Base-by-base conservation (phyloP, 2,888 invertebrate species). In the Rhaphigaster nebulosa region DNA sequence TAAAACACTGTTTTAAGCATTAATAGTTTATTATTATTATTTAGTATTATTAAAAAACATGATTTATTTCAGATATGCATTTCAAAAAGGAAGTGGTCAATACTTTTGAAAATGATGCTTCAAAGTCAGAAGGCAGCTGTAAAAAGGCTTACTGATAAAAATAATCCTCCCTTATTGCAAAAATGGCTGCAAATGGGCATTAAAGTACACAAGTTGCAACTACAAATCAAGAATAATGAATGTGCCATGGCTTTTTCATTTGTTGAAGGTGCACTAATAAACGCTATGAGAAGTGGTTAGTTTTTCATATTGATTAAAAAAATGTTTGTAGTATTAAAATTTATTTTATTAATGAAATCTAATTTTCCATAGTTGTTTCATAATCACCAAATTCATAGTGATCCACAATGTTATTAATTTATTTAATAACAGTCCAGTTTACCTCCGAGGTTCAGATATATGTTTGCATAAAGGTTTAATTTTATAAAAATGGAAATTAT, bases 251-350 rank as follows among this genome's bases (percentile, higher is more conserved):
- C 97, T 0, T 99, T 99, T 94, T 96, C 97, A 0, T 99, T 98
- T 93, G 97, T 99, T 92, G 98, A 99, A 94, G 99, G 99, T 1
- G 97, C 97, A 91, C 94, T 99, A 92, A 97, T 99, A 26, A 96
- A 97, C 94, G 99, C 99, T 3, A 95, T 99, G 93, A 96, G 96
- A 93, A 95, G 97, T 93, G 95, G 94, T 94, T 92, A 92, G n/a
- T 41, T 45, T 50, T 29, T 65, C 23, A 23, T 26, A 56, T 56
- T 26, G 6, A 15, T 20, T n/a, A n/a, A n/a, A n/a, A n/a, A n/a
- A n/a, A n/a, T n/a, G n/a, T n/a, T n/a, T n/a, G n/a, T n/a, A n/a
- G n/a, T n/a, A n/a, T n/a, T n/a, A n/a, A n/a, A n/a, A n/a, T n/a
- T n/a, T n/a, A n/a, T n/a, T n/a, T n/a, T n/a, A n/a, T n/a, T n/a